These are phyloP conservation scores for Urophycis tenuis DNA, from an alignment of 2,797 vertebrate species.

Conservation along the genomic window DNA sequence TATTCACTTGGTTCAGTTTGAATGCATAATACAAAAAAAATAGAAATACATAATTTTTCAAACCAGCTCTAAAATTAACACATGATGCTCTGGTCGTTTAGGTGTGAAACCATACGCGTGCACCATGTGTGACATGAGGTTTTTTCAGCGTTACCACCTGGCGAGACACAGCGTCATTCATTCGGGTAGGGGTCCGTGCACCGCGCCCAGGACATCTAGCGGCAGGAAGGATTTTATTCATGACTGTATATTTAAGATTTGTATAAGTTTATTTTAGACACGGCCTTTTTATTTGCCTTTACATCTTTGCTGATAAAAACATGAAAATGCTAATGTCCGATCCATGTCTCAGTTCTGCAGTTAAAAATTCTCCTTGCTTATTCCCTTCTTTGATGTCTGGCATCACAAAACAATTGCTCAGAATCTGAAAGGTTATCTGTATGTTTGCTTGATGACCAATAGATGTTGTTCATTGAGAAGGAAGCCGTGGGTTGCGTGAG, in stretches of 20 bases:
- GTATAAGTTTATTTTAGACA: constrained; percentile 23
- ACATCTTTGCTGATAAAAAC: constrained; percentile 8
- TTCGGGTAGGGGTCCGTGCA: constrained; percentile 68
- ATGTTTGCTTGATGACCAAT: constrained; percentile 4
- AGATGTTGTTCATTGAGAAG: constrained; percentile 4
- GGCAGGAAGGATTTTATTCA: too few species aligned
- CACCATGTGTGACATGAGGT: constrained; percentile 72
- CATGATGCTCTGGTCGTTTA: constrained; percentile 65
- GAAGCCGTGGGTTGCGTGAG: constrained; percentile 34
- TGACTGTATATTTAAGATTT: too few species aligned
- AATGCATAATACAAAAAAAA: constrained; percentile 46
- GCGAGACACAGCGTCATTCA: constrained; percentile 72
- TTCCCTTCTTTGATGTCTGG: constrained; percentile 3
- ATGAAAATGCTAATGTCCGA: constrained; percentile 8
- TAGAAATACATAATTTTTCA: constrained; percentile 2
- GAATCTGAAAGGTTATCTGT: background rate
- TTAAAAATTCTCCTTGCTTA: constrained; percentile 11
- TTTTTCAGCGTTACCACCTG: constrained; percentile 73
- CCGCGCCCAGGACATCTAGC: constrained; percentile 49
- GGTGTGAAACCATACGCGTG: constrained; percentile 74
- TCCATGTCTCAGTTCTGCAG: constrained; percentile 2
- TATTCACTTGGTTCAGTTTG: constrained; percentile 14
- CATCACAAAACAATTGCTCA: background rate
- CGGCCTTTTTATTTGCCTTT: constrained; percentile 13
- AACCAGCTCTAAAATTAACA: constrained; percentile 23